Evolutionary conservation across 1,140 invertebrate species (phyloP), one percentile per base, ranked within the genome.

Genomic region (Leptoteleia sp.): DNA sequence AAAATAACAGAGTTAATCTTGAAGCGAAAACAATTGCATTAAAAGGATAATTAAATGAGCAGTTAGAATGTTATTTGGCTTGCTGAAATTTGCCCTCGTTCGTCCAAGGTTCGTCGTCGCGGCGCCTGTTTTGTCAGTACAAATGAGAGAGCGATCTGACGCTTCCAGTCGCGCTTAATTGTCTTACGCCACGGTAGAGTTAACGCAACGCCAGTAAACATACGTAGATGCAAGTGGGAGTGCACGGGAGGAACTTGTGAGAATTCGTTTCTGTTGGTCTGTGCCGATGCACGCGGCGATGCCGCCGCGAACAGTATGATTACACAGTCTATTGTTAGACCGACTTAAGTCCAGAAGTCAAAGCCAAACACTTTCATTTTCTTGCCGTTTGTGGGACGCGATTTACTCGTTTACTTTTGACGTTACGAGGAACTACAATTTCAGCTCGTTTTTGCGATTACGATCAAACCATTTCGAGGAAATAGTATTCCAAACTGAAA

Each of bases 281-380:
- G 19, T 59, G 35, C 48, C 22, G 54, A 59, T 64, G 59, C 59
- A 50, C 35, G 64, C 45, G 42, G 40, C 45, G 17, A 54, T 19
- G 50, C 40, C 29, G 47, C 43, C 47, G 55, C 48, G 12, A 43
- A 37, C 52, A 11, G 27, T 68, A 43, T 62, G 76, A 71, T 79
- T 75, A 67, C 52, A 72, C 45, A 35, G 45, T 76, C 82, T 83
- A 83, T 83, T 83, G 81, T 83, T 83, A 83, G 82, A 81, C 52
- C 62, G 59, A 76, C 52, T 76, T 43, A 59, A 67, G 67, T 67
- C 52, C 67, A 78, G 59, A 79, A 77, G 57, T 68, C 73, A 80
- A 82, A 82, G 76, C 80, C 81, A 81, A 82, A 81, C 71, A 52
- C 75, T 82, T 81, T 77, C 54, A 42, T 79, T 57, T 71, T 77